These are phyloP conservation scores for Theropithecus gelada DNA, from an alignment of 2,113 vertebrate species.

Conservation along the genomic window DNA sequence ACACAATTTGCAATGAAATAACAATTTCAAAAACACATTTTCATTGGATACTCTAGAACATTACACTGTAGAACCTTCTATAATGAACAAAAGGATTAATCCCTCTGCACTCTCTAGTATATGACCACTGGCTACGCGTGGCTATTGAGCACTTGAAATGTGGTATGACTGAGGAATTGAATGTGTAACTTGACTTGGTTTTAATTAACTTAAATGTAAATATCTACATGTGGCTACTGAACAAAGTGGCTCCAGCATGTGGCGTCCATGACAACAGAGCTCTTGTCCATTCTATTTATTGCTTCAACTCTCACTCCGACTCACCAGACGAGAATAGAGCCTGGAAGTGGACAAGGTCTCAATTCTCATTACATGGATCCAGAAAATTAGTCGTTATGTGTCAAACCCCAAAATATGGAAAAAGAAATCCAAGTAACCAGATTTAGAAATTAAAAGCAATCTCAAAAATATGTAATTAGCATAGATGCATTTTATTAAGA, in stretches of 20 bases:
- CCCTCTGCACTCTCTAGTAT: not conserved
- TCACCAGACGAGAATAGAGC: not conserved
- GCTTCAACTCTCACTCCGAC: not conserved
- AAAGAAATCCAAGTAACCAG: not conserved
- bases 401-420: not conserved
- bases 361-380: not conserved
- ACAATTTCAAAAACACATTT: not conserved
- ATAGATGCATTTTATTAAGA: not conserved
- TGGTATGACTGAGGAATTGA: no score
- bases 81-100: not conserved
- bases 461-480: not conserved
- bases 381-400: not conserved
- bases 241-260: no score
- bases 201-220: no score
- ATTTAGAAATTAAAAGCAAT: not conserved
- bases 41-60: not conserved
- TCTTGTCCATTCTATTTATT: not conserved
- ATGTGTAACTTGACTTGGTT: no score
- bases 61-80: not conserved
- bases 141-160: no score
- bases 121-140: not conserved
- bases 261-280: not conserved
- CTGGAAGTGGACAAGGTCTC: not conserved
- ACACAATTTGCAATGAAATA: not conserved
- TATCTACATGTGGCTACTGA: not conserved